These are phyloP conservation scores for Alectura lathami DNA, from an alignment of 2,113 vertebrate genomes.

Conservation along the genomic window DNA sequence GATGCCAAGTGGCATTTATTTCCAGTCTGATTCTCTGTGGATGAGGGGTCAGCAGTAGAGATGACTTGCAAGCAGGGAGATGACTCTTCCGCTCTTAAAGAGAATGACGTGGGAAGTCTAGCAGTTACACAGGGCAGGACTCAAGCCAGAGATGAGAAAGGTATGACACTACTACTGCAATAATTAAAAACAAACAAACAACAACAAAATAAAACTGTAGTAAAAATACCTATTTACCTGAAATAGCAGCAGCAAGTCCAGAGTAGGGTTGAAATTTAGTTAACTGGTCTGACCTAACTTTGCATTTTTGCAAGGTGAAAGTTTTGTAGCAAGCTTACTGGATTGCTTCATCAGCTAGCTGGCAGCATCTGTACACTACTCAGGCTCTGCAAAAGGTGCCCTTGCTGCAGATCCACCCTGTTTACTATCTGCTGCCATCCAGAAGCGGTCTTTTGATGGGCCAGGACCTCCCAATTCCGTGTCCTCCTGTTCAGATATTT, in stretches of 20 bases:
- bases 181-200: not conserved
- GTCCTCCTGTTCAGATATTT: not conserved
- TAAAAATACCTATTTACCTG: not conserved
- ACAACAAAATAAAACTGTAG: not conserved
- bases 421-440: not conserved
- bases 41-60: conserved; percentile 23
- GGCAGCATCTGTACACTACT: not conserved
- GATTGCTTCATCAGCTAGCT: not conserved
- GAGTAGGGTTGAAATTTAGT: not conserved
- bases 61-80: not conserved
- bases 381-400: not conserved
- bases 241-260: not conserved
- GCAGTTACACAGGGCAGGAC: not conserved
- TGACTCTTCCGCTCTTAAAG: not conserved
- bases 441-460: not conserved
- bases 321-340: not conserved
- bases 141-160: not conserved
- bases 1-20: not conserved
- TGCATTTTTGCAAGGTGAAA: not conserved
- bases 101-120: not conserved
- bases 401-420: not conserved
- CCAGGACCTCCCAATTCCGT: not conserved
- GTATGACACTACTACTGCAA: not conserved
- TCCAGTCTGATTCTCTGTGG: not conserved
- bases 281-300: not conserved